Base-by-base conservation (phyloP, 2,797 vertebrate genomes). In the Rhinophrynus dorsalis region DNA sequence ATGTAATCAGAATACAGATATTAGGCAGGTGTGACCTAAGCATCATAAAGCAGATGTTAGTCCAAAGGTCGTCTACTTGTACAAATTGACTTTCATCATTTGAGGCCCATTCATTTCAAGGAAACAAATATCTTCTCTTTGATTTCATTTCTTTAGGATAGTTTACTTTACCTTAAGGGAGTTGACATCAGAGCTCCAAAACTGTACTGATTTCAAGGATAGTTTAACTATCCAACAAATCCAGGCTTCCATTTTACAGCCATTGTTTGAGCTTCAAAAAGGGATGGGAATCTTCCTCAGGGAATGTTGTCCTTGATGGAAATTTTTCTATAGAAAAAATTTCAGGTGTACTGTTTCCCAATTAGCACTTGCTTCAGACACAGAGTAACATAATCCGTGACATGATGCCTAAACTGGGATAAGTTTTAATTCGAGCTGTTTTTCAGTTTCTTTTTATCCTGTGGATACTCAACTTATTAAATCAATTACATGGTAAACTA, bases 21-120 rank as follows among this genome's bases (percentile, higher is more conserved):
- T 73, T 66, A 66, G 61, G 62, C 69, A 73, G 69, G 69, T 73
- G 69, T 73, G 69, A 73, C 69, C 69, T 42, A 27, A 52, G 27
- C 54, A 73, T 73, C 37, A 50, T 33, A 11, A 52, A 45, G 61
- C 62, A 73, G 69, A 73, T 73, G 69, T 73, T 73, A 66, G 69
- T 73, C 69, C 69, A 73, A 73, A 73, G 69, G 69, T 73, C 62
- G 15, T 6, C 59, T 15, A 66, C 44, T 56, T 66, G 44, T 66
- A 73, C 69, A 73, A 73, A 73, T 73, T 73, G 59, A 58, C 69
- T 73, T 73, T 73, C 54, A 72, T 72, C 69, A 65, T 65, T 50
- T 57, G 37, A 32, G 38, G 11, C 23, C 54, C 47, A 73, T 73
- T 73, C 69, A 59, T 59, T 35, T 44, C 26, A 18, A 51, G 47